These are phyloP conservation scores for Leptopilina syphax DNA, from an alignment of 2,888 invertebrate genomes.

Conservation along the genomic window DNA sequence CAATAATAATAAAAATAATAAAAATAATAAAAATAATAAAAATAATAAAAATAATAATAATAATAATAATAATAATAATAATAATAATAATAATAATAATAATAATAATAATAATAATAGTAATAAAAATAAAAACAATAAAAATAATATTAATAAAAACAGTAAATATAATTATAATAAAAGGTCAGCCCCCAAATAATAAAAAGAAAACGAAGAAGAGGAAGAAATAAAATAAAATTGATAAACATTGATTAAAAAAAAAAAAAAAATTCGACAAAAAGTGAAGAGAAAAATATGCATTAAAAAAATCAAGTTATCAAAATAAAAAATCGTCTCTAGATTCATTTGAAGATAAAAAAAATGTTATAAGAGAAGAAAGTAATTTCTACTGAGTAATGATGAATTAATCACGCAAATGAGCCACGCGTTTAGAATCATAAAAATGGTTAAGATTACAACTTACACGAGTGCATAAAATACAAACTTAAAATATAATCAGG, in stretches of 20 bases:
- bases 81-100: not conserved
- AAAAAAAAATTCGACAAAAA: not conserved
- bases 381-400: constrained; percentile 5
- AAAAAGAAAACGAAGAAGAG: too few species aligned
- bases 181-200: too few species aligned
- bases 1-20: not conserved
- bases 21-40: not conserved
- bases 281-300: too few species aligned
- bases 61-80: too few species aligned
- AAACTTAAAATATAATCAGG: constrained; percentile 38
- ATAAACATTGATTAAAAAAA: not conserved
- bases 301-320: not conserved
- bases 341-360: not conserved
- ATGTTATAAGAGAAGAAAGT: constrained; percentile 5
- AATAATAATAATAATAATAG: not conserved
- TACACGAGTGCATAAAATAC: constrained; percentile 3
- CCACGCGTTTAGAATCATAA: constrained; percentile 7
- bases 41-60: not conserved
- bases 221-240: too few species aligned
- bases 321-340: not conserved
- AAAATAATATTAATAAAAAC: too few species aligned
- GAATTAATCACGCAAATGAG: constrained; percentile 10
- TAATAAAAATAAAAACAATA: too few species aligned
- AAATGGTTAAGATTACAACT: constrained; percentile 26
- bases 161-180: too few species aligned